Evolutionary conservation across 2,113 vertebrate genomes (phyloP).

Genomic region (Raja brachyura): DNA sequence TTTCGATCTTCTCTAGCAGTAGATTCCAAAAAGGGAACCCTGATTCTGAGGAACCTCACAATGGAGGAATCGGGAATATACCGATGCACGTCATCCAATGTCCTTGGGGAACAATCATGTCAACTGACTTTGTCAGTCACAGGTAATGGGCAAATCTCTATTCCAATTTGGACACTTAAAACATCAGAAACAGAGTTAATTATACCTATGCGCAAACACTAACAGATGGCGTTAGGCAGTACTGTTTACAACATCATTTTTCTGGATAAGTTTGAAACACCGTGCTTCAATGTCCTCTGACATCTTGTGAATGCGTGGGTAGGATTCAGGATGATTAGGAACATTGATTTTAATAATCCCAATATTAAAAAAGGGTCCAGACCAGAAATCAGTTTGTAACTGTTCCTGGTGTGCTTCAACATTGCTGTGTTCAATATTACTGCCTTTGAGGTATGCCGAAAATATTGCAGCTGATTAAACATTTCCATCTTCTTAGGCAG

Average conservation of each 20-base stretch:
- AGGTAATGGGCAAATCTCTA: constrained; percentile 45
- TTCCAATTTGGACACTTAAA: background rate
- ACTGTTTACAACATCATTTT: background rate
- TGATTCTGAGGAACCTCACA: constrained; percentile 58
- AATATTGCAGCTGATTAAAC: too few relatives aligned
- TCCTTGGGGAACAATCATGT: constrained; percentile 53
- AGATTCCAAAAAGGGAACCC: constrained; percentile 57
- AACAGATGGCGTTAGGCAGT: background rate
- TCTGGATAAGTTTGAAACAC: background rate
- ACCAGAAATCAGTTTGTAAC: too few relatives aligned
- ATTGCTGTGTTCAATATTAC: too few relatives aligned
- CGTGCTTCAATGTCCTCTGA: background rate
- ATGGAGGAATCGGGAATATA: constrained; percentile 55
- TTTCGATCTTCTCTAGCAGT: constrained; percentile 19
- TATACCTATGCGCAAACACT: background rate
- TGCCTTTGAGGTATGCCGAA: too few relatives aligned
- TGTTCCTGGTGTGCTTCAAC: too few relatives aligned
- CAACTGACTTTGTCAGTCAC: constrained; percentile 53
- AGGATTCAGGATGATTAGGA: background rate
- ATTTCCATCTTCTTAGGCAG: too few relatives aligned
- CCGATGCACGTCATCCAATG: constrained; percentile 55
- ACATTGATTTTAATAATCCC: background rate
- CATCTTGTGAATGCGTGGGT: constrained; percentile 14
- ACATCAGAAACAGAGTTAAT: background rate
- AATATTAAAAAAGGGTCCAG: background rate